Percentiles rank a stretch among this genome's conserved stretches.
phyloP scores from a whole-genome alignment of 2,113 vertebrate species.

The Dromas ardeola region DNA sequence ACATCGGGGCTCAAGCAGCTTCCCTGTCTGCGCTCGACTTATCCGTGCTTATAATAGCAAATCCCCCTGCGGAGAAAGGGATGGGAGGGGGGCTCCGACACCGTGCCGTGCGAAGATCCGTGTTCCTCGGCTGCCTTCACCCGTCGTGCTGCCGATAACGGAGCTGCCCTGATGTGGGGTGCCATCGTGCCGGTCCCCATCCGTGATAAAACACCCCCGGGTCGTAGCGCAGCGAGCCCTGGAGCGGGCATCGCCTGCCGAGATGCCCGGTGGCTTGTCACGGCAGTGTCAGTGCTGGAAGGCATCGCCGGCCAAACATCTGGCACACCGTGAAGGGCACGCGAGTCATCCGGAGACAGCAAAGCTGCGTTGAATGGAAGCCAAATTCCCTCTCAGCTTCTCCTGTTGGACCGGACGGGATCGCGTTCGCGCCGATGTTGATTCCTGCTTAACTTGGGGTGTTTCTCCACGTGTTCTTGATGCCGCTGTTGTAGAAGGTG shows the following conservation, averaged over 20 bases:
- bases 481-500: not conserved
- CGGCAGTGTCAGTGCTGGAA: not conserved
- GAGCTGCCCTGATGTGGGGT: not conserved
- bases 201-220: not conserved
- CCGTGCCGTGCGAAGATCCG: not conserved
- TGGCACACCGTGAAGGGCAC: not conserved
- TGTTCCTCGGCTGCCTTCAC: not conserved
- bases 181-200: accelerated
- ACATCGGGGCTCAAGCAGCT: not conserved
- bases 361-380: not conserved
- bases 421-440: accelerated
- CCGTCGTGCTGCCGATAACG: accelerated
- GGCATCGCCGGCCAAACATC: not conserved
- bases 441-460: not conserved
- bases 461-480: not conserved
- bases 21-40: not conserved
- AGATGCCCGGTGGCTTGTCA: not conserved
- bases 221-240: accelerated
- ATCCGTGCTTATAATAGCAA: not conserved
- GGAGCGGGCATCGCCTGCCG: not conserved
- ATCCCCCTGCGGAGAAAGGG: not conserved
- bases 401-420: accelerated
- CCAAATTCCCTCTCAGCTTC: not conserved
- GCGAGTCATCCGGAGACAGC: not conserved
- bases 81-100: not conserved